Conservation (phyloP, 2,888 invertebrate species). For the Synergus laeviventris region DNA sequence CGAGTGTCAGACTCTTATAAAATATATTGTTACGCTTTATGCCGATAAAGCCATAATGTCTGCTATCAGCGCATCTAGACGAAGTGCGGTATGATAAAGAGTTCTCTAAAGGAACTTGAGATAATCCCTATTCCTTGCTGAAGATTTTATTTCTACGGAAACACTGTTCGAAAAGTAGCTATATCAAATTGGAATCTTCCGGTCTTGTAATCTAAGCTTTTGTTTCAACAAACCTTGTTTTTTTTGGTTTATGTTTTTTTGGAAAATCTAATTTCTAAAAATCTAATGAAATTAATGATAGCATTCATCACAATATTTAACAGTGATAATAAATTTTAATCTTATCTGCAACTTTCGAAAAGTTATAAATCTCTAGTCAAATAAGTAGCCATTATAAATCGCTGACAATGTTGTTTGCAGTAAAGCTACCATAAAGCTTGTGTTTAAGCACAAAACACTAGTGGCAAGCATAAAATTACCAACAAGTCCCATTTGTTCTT, state of each 20-base stretch:
- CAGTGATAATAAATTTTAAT: neutral
- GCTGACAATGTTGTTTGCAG: slow-evolving; percentile 33
- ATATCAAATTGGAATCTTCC: slow-evolving; percentile 24
- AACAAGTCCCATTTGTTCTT: slow-evolving; percentile 33
- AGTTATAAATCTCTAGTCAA: neutral
- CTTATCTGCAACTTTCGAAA: slow-evolving; percentile 21
- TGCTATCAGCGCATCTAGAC: slow-evolving; percentile 6
- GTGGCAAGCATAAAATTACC: slow-evolving; percentile 25
- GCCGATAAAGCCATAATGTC: slow-evolving; percentile 16
- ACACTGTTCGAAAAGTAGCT: slow-evolving; percentile 1
- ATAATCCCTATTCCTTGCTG: slow-evolving; percentile 29
- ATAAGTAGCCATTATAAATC: slow-evolving; percentile 17
- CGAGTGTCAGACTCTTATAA: slow-evolving; percentile 1
- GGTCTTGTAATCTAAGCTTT: neutral
- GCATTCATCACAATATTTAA: neutral
- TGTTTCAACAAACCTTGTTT: neutral
- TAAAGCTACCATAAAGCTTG: slow-evolving; percentile 36
- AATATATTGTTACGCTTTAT: slow-evolving; percentile 30
- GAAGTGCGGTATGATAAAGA: slow-evolving; percentile 21
- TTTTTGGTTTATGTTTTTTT: neutral
- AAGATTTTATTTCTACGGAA: slow-evolving; percentile 23
- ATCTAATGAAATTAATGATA: no score
- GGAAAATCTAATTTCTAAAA: neutral
- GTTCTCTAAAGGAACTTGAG: neutral
- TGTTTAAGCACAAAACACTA: slow-evolving; percentile 25